A percentile compares a stretch with the other conserved stretches of the same genome.
Evolutionary conservation across 2,888 invertebrate species (phyloP).

Genomic region (Trimorus sp.): DNA sequence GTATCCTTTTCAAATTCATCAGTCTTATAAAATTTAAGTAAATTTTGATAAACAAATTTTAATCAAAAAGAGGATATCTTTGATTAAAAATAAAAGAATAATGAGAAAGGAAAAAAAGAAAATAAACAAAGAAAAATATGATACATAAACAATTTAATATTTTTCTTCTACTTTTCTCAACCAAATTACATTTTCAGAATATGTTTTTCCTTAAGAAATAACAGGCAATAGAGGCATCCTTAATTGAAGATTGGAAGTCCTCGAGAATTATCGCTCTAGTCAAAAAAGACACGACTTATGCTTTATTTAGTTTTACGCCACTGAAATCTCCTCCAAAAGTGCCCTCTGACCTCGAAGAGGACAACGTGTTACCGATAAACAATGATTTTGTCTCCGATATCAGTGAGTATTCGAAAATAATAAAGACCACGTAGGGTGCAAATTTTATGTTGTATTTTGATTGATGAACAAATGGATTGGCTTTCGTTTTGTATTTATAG

Average conservation of each 20-base stretch:
- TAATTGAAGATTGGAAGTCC: constrained; percentile 83
- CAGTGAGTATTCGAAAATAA: constrained; percentile 80
- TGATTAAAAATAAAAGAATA: no score
- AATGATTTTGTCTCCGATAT: constrained; percentile 90
- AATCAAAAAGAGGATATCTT: no score
- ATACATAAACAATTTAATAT: no score
- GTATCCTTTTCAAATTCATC: no score
- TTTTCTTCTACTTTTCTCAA: no score
- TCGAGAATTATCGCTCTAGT: constrained; percentile 84
- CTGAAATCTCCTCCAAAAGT: constrained; percentile 87
- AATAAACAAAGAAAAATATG: no score
- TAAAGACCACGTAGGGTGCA: background rate
- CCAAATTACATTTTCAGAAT: no score
- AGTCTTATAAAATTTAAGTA: no score
- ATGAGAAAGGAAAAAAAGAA: no score
- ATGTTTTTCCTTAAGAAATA: no score
- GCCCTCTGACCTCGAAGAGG: constrained; percentile 90
- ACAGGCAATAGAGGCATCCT: constrained; percentile 81
- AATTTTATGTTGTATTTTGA: background rate
- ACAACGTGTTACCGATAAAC: constrained; percentile 91
- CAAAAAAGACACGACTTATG: constrained; percentile 83
- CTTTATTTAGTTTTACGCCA: constrained; percentile 84
- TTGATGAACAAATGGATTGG: background rate
- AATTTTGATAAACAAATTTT: no score
- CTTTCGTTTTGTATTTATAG: constrained; percentile 72